Evolutionary conservation across 2,113 vertebrate species (phyloP).

Genomic region (Motacilla alba): DNA sequence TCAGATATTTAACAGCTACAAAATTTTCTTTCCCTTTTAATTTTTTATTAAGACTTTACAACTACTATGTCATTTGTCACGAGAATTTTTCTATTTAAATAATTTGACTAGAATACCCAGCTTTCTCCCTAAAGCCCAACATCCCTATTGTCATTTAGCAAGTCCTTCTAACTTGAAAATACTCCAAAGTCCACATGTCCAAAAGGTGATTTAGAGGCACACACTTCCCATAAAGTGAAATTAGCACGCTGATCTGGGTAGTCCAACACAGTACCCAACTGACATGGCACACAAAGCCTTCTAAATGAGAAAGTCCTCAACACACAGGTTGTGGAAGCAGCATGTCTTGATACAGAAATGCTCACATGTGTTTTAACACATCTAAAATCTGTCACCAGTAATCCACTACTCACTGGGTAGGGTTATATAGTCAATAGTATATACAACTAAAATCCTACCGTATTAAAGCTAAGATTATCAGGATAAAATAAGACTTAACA

Average conservation of each 20-base stretch:
- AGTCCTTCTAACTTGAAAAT: neutral
- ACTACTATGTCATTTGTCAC: neutral
- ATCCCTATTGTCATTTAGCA: neutral
- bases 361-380: neutral
- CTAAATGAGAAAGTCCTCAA: neutral
- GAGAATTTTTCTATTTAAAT: neutral
- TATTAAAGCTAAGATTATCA: neutral
- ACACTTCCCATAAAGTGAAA: neutral
- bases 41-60: neutral
- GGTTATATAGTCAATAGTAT: neutral
- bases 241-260: neutral
- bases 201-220: neutral
- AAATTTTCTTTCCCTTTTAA: neutral
- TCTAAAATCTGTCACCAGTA: neutral
- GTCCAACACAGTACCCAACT: neutral
- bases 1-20: neutral
- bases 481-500: neutral
- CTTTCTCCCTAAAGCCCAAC: neutral
- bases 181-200: rapidly evolving
- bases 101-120: neutral
- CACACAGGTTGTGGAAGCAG: neutral
- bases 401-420: neutral
- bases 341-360: neutral
- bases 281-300: neutral
- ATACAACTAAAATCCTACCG: neutral